phyloP scores from a whole-genome alignment of 2,113 vertebrate species.

The Neotoma lepida region DNA sequence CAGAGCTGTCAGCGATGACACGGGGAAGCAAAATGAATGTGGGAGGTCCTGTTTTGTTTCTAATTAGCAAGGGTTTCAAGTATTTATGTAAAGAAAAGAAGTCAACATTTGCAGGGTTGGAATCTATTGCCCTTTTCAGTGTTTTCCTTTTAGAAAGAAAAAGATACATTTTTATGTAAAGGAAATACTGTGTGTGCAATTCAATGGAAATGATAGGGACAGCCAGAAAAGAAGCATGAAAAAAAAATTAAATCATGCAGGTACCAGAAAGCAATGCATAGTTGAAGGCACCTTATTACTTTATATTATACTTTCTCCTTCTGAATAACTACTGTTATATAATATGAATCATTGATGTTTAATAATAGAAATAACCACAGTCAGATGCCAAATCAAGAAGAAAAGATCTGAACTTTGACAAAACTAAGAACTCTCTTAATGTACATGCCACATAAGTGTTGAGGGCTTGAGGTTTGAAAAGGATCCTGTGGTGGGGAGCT shows the following conservation, averaged over 20 bases:
- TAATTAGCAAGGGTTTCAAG: constrained; percentile 81
- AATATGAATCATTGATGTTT: constrained; percentile 76
- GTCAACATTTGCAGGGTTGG: constrained; percentile 65
- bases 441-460: constrained; percentile 63
- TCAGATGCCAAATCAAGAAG: constrained; percentile 73
- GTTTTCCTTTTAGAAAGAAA: constrained; percentile 51
- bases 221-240: constrained; percentile 39
- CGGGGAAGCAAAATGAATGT: constrained; percentile 79
- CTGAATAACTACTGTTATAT: constrained; percentile 69
- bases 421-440: constrained; percentile 65
- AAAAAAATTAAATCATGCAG: constrained; percentile 59
- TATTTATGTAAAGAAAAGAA: constrained; percentile 79
- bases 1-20: constrained; percentile 80
- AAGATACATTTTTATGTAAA: constrained; percentile 54
- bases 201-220: constrained; percentile 63
- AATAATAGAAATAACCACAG: constrained; percentile 81
- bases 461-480: constrained; percentile 65
- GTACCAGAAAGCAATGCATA: constrained; percentile 58
- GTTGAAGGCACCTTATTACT: constrained; percentile 63
- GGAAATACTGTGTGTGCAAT: constrained; percentile 33
- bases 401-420: constrained; percentile 67
- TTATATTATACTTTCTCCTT: constrained; percentile 73
- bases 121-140: constrained; percentile 77
- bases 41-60: constrained; percentile 79
- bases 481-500: constrained; percentile 66